Evolutionary conservation across 2,888 invertebrate genomes (phyloP).

Genomic region (Slavum lentiscoides): DNA sequence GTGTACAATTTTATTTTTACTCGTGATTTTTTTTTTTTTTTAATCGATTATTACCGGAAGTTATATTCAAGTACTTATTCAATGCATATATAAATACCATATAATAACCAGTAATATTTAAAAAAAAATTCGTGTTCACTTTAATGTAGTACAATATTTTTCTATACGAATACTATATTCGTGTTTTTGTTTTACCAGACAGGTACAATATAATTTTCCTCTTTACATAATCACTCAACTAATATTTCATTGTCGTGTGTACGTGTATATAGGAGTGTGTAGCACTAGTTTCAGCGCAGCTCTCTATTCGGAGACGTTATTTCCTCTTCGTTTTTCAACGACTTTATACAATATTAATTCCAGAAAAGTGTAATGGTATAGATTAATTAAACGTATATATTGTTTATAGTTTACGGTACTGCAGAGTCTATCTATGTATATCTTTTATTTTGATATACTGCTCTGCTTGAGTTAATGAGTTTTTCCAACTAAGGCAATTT

Average conservation of each 20-base stretch:
- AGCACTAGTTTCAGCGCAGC: neutral
- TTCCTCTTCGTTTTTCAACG: neutral
- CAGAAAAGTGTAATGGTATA: neutral
- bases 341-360: constrained; percentile 7
- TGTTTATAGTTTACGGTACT: neutral
- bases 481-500: constrained; percentile 23
- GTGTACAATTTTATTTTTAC: too few relatives aligned
- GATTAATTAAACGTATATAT: neutral
- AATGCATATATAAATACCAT: too few relatives aligned
- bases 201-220: neutral
- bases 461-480: constrained; percentile 1
- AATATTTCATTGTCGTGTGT: neutral
- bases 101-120: neutral
- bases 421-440: neutral
- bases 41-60: too few relatives aligned
- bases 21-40: too few relatives aligned
- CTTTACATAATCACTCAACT: neutral
- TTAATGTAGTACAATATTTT: neutral
- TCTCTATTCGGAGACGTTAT: neutral
- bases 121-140: neutral
- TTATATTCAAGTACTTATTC: too few relatives aligned
- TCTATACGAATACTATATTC: neutral
- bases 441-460: constrained; percentile 11
- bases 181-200: neutral
- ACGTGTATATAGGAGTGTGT: neutral